Evolutionary conservation across 2,797 vertebrate genomes (phyloP), one percentile per base, ranked within the genome.

Genomic region (Melanotaenia pygmaea): DNA sequence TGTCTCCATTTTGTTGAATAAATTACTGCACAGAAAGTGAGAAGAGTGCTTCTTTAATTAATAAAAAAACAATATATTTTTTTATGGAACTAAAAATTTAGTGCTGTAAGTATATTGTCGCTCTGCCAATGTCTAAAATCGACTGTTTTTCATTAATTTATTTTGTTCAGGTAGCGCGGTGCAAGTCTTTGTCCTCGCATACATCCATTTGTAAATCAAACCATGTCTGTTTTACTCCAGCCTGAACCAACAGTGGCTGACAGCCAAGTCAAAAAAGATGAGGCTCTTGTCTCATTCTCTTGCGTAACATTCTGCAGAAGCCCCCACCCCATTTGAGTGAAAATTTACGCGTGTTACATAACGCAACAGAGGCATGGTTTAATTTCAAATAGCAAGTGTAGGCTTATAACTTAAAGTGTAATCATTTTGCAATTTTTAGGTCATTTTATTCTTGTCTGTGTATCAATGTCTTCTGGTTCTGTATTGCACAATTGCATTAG

Each of bases 1-100:
- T 84, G 81, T 54, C 22, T 77, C n/a, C 12, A 0, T 12, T 75
- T 32, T 83, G 66, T 59, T 61, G 28, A 89, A 87, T 84, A 85
- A 87, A 87, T 57, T 60, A 34, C 51, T 53, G 16, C 64, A 59
- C 9, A 3, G 66, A 13, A 69, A 65, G 35, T 72, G 40, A 43
- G 5, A 59, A 11, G 30, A 59, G 1, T 63, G 28, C 2, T 74
- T 64, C 4, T 28, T 60, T n/a, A 0, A 8, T 43, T 43, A 16
- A 16, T 18, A 37, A 37, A 37, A 37, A 37, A 37, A 37, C 0
- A 5, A 30, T 30, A 30, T 37, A 2, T 37, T 37, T 34, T 34
- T 34, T 34, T 34, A 34, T 6, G 7, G 32, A 34, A 8, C 32
- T 7, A 34, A 34, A 34, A 34, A 34, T 34, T 7, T 7, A 34